phyloP scores from a whole-genome alignment of 2,113 vertebrate genomes.

The Okapia johnstoni region DNA sequence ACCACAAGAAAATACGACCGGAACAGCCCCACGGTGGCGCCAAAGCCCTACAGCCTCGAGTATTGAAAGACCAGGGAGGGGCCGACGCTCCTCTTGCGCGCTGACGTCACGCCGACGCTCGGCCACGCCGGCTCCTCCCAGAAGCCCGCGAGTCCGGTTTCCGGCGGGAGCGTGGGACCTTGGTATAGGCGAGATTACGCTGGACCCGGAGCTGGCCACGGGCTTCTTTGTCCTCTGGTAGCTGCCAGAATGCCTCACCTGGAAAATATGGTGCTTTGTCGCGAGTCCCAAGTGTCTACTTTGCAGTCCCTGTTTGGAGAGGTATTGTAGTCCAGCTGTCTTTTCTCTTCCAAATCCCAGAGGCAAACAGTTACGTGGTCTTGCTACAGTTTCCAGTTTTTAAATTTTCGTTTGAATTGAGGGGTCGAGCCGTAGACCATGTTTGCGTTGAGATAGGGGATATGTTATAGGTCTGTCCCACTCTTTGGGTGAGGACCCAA shows the following conservation, averaged over 20 bases:
- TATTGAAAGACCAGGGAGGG: background rate
- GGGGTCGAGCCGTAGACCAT: accelerated
- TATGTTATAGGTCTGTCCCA: background rate
- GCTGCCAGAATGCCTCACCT: constrained; percentile 72
- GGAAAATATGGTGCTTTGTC: constrained; percentile 86
- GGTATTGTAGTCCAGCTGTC: constrained; percentile 76
- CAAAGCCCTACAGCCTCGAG: accelerated
- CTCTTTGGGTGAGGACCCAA: background rate
- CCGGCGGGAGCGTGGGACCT: background rate
- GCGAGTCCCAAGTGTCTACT: constrained; percentile 86
- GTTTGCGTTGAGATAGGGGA: background rate
- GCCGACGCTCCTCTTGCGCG: background rate
- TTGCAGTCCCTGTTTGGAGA: constrained; percentile 92
- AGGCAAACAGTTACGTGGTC: background rate
- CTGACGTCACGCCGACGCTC: constrained; percentile 23
- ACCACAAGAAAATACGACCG: accelerated
- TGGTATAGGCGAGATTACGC: accelerated
- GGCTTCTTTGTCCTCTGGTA: accelerated
- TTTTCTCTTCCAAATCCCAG: background rate
- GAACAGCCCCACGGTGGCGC: accelerated
- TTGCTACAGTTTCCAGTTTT: background rate
- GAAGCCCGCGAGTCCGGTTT: background rate
- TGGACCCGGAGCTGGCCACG: accelerated
- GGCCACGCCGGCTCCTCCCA: background rate
- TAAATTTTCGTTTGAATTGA: background rate